phyloP scores from a whole-genome alignment of 2,113 vertebrate species.

The Leucosticte australis region DNA sequence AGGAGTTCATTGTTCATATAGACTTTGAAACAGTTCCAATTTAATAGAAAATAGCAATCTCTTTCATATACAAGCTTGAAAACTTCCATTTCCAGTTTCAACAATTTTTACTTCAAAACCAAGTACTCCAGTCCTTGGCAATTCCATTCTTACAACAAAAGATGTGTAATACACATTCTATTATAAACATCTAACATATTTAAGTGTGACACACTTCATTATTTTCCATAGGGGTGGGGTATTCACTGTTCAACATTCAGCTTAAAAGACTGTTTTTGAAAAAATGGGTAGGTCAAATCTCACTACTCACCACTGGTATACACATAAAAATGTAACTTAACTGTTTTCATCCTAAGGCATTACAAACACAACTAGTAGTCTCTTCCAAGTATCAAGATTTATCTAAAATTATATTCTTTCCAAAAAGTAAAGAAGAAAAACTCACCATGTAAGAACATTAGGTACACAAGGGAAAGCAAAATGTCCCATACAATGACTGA shows the following conservation, averaged over 20 bases:
- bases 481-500: neutral
- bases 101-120: neutral
- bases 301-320: neutral
- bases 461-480: neutral
- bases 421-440: neutral
- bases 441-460: neutral
- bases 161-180: accelerated
- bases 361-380: neutral
- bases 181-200: neutral
- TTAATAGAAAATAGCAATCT: neutral
- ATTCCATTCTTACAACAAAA: neutral
- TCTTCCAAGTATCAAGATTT: neutral
- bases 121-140: neutral
- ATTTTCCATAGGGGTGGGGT: neutral
- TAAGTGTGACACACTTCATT: neutral
- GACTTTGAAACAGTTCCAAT: neutral
- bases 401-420: neutral
- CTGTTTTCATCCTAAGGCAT: neutral
- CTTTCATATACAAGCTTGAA: neutral
- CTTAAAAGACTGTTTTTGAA: neutral
- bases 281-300: neutral
- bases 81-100: neutral
- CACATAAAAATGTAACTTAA: neutral
- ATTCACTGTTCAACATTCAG: neutral
- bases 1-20: neutral